Base-by-base conservation (phyloP, 2,888 invertebrate genomes). In the Diogma glabrata region DNA sequence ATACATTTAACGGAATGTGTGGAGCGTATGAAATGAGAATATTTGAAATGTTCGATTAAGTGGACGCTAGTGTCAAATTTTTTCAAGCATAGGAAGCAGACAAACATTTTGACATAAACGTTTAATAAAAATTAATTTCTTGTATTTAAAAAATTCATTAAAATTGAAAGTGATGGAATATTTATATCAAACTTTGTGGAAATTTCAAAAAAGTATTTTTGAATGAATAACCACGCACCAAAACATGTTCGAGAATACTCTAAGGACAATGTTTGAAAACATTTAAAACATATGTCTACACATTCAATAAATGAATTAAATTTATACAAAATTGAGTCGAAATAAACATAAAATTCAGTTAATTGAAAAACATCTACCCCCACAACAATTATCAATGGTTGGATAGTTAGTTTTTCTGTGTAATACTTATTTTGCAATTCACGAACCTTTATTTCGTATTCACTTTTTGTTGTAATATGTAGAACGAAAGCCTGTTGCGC, bases 361-460 rank as follows among this genome's bases (percentile, higher is more conserved):
- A 55, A 56, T 14, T 10, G 16, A 4, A 19, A 17, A 17, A 38
- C 19, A 7, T 22, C 16, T 16, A 40, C 19, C 23, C 56, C 57
- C 24, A 54, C 56, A 24, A 51, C 54, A 36, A 57, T 55, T 17
- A 57, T 50, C 33, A 56, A 53, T 24, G 58, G 38, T 9, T 57
- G 55, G 30, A 58, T 51, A n/a, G 55, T 56, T 12, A 57, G 28
- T 16, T 56, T 53, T 16, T 49, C 45, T 36, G 51, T 54, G 43
- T 54, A 57, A 49, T 56, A 57, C 45, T 56, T 57, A 28, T 47
- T 49, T 14, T 51, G 50, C 26, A 56, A 24, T 38, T 57, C 55
- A n/a, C 52, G 43, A 20, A 57, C 55, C 51, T 55, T 48, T 30
- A 24, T 14, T 48, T 55, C 49, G 26, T 53, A 56, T 24, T 57